Conservation (phyloP, 2,113 vertebrate genomes). For the Martes martes region DNA sequence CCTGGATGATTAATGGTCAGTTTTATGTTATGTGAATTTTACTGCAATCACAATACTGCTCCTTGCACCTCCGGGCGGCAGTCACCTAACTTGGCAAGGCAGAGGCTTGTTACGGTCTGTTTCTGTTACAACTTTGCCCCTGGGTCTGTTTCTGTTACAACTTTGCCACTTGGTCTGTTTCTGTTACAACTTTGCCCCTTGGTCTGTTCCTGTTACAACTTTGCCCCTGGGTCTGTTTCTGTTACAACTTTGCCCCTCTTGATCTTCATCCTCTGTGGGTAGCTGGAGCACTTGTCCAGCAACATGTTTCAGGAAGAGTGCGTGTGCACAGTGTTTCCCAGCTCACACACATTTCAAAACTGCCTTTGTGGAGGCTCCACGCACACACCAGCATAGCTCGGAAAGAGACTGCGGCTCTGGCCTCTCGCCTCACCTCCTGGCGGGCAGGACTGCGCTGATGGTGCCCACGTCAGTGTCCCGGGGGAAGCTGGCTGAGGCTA, state of each 20-base stretch:
- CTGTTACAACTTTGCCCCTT: too few species aligned
- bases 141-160: too few species aligned
- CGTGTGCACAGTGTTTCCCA: neutral
- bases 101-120: neutral
- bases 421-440: too few species aligned
- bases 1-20: too few species aligned
- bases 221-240: too few species aligned
- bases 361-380: neutral
- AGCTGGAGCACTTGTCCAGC: neutral
- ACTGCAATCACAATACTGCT: neutral
- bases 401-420: neutral
- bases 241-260: neutral
- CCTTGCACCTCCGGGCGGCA: too few species aligned
- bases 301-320: neutral
- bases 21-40: neutral
- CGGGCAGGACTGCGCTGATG: neutral
- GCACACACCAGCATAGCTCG: too few species aligned
- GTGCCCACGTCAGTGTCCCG: accelerated
- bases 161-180: too few species aligned
- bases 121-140: too few species aligned
- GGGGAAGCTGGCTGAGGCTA: neutral
- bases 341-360: neutral
- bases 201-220: too few species aligned
- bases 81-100: neutral
- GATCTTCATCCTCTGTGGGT: neutral